Base-by-base conservation (phyloP, 64 coral and sea anemone genomes). In the Acropora yongei region DNA sequence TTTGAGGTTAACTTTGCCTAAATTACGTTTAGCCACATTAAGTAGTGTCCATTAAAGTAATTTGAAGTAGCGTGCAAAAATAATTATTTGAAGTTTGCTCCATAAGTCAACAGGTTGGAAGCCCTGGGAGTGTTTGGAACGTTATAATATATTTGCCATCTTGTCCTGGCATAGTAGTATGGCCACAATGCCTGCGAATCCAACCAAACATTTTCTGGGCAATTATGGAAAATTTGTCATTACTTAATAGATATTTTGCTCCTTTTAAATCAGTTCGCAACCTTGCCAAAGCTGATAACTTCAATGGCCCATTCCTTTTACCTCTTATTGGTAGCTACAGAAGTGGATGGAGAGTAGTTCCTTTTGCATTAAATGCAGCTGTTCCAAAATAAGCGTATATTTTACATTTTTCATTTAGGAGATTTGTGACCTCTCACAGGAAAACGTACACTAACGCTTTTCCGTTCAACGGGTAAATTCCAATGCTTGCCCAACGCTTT, bases 321-420 rank as follows among this genome's bases (percentile, higher is more conserved):
- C 78, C 68, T 72, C 77, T 8, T 68, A 94, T 74, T 67, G 92
- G 92, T 41, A 94, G 71, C 57, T 94, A 79, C 1, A 94, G 53
- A 48, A 89, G 85, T 30, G 86, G 89, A 30, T 94, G 92, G 18
- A 94, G 44, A 48, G 87, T 89, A 4, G 30, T 43, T 45, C 92
- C 87, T 9, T 94, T 94, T 14, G 89, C 83, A 50, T 89, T 87
- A 76, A 85, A 94, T 75, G 68, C 43, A 71, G 77, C 86, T 72
- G 17, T 88, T 89, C 80, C 86, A 65, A 80, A 81, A 49, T 20
- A 89, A 10, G 92, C 63, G 48, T 46, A 89, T 5, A 89, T 80
- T 76, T 18, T 88, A 60, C 92, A 87, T 14, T 78, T 17, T 71
- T 69, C 44, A 41, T 68, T 72, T 65, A 69, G 79, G 9, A 63